Evolutionary conservation across 2,797 vertebrate genomes (phyloP), one percentile per base, ranked within the genome.

Genomic region (Manis pentadactyla): DNA sequence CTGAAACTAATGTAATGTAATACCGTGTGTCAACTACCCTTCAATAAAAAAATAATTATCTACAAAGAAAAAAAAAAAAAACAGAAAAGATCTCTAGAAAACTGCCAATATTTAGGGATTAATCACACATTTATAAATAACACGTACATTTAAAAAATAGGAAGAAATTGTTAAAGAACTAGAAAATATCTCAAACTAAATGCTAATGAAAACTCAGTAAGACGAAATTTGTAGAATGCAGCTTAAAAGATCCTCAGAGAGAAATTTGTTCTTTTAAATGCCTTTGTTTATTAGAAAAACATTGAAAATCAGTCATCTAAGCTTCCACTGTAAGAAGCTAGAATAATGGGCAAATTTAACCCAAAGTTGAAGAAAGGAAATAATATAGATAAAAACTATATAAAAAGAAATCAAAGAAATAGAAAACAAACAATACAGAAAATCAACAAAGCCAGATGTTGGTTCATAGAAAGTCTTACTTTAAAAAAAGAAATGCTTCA

Each of bases 181-280:
- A 87, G 17, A 71, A 96, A 89, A 73, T 82, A 85, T 55, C 79
- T 96, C 59, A 87, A 64, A 73, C 8, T 66, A 18, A 96, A 63
- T 75, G 11, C 69, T 49, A 92, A 86, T 66, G n/a, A 77, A 93
- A 77, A 49, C 13, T 82, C 68, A 92, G 15, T 19, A 19, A 8
- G 46, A 95, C 77, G 66, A 85, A 39, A 81, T 59, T 39, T 81
- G 11, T 75, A 69, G 69, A 61, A 53, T 83, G n/a, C 11, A 74
- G 31, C 25, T 68, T 63, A 69, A 49, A 82, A 0, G 68, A 21
- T 74, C 55, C 39, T 94, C 57, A 39, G 29, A 63, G 63, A 71
- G 13, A 69, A 75, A 92, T 51, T 4, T 57, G 42, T 93, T 64
- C 51, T 57, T 77, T 79, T 68, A 93, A 66, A 79, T 73, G 49